Conservation (phyloP, 2,797 vertebrate genomes). For the Amblyopsis hoosieri region DNA sequence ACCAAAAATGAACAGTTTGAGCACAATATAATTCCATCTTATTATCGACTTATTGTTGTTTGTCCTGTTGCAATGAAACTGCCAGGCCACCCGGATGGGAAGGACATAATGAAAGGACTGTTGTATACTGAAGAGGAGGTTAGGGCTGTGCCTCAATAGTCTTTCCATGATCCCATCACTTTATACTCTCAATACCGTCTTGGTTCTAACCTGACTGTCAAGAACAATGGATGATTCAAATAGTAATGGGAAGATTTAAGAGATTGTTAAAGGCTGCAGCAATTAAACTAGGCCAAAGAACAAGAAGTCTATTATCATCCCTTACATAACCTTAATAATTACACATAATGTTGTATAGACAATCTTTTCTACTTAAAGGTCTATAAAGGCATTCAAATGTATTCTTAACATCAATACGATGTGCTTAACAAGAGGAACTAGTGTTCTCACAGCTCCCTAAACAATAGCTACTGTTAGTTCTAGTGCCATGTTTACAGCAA, state of each 20-base stretch:
- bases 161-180: slow-evolving; percentile 35
- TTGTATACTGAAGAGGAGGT: slow-evolving; percentile 54
- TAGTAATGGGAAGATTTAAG: neutral
- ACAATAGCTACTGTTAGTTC: slow-evolving; percentile 18
- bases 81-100: slow-evolving; percentile 64
- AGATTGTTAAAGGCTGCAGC: slow-evolving; percentile 7
- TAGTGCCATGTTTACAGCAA: slow-evolving; percentile 14
- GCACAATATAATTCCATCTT: slow-evolving; percentile 31
- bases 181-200: slow-evolving; percentile 6
- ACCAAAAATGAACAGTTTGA: slow-evolving; percentile 26
- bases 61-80: slow-evolving; percentile 55
- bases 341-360: slow-evolving; percentile 17
- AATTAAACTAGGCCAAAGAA: neutral
- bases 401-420: slow-evolving; percentile 17
- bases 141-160: slow-evolving; percentile 32
- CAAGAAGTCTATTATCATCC: slow-evolving; percentile 7
- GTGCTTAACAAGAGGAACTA: slow-evolving; percentile 7
- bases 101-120: slow-evolving; percentile 70
- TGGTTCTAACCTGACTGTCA: slow-evolving; percentile 11
- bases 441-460: slow-evolving; percentile 7
- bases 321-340: slow-evolving; percentile 29
- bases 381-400: slow-evolving; percentile 24
- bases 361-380: slow-evolving; percentile 15
- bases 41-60: slow-evolving; percentile 66
- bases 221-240: slow-evolving; percentile 9